These are phyloP conservation scores for Upupa epops DNA, from an alignment of 2,113 vertebrate genomes.

Conservation along the genomic window DNA sequence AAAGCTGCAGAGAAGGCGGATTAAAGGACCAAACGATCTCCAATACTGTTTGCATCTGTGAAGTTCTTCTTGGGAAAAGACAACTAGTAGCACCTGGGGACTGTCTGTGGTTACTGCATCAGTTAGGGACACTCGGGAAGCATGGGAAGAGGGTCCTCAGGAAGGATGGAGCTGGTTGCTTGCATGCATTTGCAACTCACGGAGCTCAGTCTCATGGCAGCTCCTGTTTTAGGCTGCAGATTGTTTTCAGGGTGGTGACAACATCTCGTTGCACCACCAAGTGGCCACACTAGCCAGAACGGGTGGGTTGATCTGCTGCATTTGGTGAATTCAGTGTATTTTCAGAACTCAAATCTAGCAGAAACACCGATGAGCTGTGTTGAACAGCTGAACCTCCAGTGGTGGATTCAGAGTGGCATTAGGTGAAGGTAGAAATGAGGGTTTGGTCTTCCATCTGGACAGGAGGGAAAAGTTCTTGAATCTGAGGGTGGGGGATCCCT, in stretches of 20 bases:
- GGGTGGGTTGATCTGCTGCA: not conserved
- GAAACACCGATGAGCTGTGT: not conserved
- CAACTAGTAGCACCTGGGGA: not conserved
- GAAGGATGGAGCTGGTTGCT: not conserved
- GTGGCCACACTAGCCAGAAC: not conserved
- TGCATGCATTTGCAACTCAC: not conserved
- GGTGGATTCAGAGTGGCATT: not conserved
- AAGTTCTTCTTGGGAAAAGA: not conserved
- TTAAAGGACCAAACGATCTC: not conserved
- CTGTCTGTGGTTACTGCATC: not conserved
- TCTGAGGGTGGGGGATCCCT: too few relatives aligned
- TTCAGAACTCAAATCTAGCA: not conserved
- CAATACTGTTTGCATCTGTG: not conserved
- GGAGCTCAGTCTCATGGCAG: not conserved
- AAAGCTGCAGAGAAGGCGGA: not conserved
- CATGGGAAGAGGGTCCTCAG: not conserved
- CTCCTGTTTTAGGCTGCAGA: not conserved
- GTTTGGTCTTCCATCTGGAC: not conserved
- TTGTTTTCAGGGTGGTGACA: not conserved
- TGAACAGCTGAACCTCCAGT: not conserved
- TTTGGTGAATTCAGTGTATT: not conserved
- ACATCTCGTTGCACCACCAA: slow-evolving; percentile 34
- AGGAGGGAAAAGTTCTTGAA: not conserved
- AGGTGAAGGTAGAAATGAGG: not conserved
- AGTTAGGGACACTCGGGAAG: not conserved